phyloP scores from a whole-genome alignment of 1,140 invertebrate species.

The Homarus americanus region DNA sequence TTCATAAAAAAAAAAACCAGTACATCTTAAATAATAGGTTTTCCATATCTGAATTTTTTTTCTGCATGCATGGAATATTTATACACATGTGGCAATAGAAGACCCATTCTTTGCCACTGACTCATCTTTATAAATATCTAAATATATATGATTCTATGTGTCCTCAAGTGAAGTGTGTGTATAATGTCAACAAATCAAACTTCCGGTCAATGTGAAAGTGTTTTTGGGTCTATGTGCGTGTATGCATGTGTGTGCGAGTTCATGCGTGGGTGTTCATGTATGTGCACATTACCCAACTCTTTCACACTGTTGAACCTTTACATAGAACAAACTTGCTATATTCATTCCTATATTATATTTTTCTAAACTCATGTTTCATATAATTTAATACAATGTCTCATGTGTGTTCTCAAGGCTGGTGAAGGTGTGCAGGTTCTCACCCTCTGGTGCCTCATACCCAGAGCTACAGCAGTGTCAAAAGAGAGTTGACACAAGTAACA shows the following conservation, averaged over 20 bases:
- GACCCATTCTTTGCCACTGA: background rate
- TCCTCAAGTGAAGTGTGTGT: background rate
- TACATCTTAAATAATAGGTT: background rate
- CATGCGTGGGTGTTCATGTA: background rate
- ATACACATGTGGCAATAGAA: background rate
- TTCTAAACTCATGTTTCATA: background rate
- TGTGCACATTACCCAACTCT: background rate
- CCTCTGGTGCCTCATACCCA: too few species aligned
- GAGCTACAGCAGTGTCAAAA: too few species aligned
- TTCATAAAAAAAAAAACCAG: background rate
- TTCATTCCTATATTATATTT: slow-evolving; percentile 11
- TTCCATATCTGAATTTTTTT: background rate
- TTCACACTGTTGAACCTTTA: background rate
- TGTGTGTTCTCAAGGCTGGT: too few species aligned
- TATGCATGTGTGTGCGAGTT: background rate
- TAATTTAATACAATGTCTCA: background rate
- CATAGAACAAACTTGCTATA: background rate
- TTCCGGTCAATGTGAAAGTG: background rate
- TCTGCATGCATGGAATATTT: background rate
- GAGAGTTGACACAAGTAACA: too few species aligned
- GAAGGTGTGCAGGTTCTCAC: too few species aligned
- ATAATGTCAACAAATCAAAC: background rate
- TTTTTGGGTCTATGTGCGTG: background rate
- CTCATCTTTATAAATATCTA: background rate
- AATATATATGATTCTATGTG: background rate